Evolutionary conservation across 1,140 invertebrate genomes (phyloP).

Genomic region (Colletes latitarsis): DNA sequence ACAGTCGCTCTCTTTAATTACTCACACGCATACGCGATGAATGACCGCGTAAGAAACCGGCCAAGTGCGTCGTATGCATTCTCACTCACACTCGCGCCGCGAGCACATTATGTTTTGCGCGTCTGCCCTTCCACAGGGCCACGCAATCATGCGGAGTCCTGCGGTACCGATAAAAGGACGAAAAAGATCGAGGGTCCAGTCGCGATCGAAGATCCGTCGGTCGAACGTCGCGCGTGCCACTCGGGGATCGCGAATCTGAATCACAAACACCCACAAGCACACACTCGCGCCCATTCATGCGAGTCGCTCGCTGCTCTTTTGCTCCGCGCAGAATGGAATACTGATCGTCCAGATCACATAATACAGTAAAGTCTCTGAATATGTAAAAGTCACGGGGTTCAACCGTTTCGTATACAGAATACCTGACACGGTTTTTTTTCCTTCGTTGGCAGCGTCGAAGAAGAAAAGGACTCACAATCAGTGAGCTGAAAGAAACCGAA

Average conservation of each 20-base stretch:
- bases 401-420: no score
- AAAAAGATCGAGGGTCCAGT: constrained; percentile 43
- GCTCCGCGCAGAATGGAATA: background rate
- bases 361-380: no score
- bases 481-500: no score
- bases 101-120: constrained; percentile 63
- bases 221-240: constrained; percentile 15
- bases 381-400: no score
- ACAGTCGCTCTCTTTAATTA: constrained; percentile 82
- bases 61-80: constrained; percentile 55
- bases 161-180: constrained; percentile 52
- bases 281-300: background rate
- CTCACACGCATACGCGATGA: constrained; percentile 74
- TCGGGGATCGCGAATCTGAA: constrained; percentile 36
- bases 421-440: no score
- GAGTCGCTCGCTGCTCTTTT: background rate
- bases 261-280: constrained; percentile 13
- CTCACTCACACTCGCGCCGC: constrained; percentile 48
- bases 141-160: constrained; percentile 57
- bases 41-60: constrained; percentile 58
- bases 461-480: no score
- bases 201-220: constrained; percentile 36
- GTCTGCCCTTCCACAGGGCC: constrained; percentile 66
- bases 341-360: background rate
- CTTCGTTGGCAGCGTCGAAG: no score